These are phyloP conservation scores for Brachionus koreanus DNA, from an alignment of 1,140 invertebrate genomes.

Conservation along the genomic window DNA sequence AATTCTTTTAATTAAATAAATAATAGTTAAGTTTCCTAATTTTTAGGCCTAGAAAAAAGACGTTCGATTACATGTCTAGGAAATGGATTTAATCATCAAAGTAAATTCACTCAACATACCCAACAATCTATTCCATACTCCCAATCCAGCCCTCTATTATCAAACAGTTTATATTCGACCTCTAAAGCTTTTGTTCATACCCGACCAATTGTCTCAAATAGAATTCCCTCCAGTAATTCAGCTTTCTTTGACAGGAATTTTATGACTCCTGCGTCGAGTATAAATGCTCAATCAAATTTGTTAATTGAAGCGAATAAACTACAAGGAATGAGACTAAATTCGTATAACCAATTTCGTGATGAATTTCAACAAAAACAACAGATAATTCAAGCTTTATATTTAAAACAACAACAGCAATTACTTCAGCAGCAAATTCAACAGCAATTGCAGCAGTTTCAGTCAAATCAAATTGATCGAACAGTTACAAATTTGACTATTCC, in stretches of 20 bases:
- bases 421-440: conserved; percentile 19
- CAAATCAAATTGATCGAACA: not conserved
- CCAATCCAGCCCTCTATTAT: not conserved
- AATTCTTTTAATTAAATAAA: not conserved
- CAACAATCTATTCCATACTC: not conserved
- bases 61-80: not conserved
- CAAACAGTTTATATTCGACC: not conserved
- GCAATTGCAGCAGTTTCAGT: not conserved
- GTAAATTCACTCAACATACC: not conserved
- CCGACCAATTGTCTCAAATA: not conserved
- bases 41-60: conserved; percentile 17
- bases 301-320: not conserved
- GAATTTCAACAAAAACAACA: conserved; percentile 22
- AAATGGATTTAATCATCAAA: not conserved
- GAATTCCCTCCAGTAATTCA: not conserved
- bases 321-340: not conserved
- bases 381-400: not conserved
- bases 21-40: not conserved
- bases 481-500: not conserved
- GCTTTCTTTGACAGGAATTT: conserved; percentile 17
- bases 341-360: not conserved
- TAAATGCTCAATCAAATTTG: not conserved
- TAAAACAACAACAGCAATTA: conserved; percentile 21
- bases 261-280: not conserved
- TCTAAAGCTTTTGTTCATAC: not conserved